Evolutionary conservation across 2,888 invertebrate species (phyloP).

Genomic region (Tethea ocularis): DNA sequence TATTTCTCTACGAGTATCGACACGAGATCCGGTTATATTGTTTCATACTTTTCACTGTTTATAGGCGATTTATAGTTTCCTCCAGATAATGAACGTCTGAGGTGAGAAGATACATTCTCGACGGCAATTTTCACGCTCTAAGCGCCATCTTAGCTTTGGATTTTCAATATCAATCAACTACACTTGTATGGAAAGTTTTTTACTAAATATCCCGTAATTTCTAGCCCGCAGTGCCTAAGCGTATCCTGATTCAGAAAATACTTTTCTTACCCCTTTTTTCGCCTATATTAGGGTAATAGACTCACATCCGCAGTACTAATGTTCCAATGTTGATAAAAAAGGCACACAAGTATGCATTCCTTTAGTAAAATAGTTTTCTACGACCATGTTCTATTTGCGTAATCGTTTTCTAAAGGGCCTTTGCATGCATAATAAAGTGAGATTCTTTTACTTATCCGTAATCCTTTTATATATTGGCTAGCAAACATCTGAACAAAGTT

Average conservation of each 20-base stretch:
- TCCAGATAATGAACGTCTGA: slow-evolving; percentile 52
- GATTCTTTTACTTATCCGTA: slow-evolving; percentile 5
- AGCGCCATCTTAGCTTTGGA: slow-evolving; percentile 30
- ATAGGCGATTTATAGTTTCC: slow-evolving; percentile 56
- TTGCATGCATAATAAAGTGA: slow-evolving; percentile 21
- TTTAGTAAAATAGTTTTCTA: slow-evolving; percentile 19
- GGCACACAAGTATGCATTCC: slow-evolving; percentile 14
- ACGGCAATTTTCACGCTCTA: slow-evolving; percentile 38
- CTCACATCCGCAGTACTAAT: background rate
- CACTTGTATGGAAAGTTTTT: slow-evolving; percentile 26
- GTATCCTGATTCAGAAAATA: slow-evolving; percentile 6
- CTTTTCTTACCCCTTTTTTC: background rate
- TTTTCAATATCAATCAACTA: slow-evolving; percentile 40
- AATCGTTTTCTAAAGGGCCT: slow-evolving; percentile 22
- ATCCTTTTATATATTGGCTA: background rate
- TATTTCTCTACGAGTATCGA: slow-evolving; percentile 31
- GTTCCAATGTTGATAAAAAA: background rate
- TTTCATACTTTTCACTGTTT: slow-evolving; percentile 47
- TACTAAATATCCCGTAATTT: slow-evolving; percentile 25
- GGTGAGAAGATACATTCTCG: slow-evolving; percentile 26
- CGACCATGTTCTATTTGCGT: slow-evolving; percentile 23
- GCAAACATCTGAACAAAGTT: background rate
- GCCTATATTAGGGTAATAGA: background rate
- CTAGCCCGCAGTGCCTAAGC: slow-evolving; percentile 13
- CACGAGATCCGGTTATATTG: slow-evolving; percentile 50